Evolutionary conservation across 2,797 vertebrate genomes (phyloP).

Genomic region (Paguma larvata): DNA sequence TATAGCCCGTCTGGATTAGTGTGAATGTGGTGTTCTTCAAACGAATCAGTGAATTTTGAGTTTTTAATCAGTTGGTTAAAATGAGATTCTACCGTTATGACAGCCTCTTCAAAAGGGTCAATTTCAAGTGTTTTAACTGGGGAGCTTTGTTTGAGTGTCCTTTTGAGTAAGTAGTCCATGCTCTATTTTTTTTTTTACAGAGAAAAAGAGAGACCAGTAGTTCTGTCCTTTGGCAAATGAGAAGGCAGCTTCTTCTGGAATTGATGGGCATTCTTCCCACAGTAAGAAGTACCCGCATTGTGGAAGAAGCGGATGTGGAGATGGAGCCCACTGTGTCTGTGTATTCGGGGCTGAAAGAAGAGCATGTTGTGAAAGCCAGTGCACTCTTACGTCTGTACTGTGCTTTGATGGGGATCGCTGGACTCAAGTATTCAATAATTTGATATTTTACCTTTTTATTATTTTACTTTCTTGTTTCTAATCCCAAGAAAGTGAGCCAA

Average conservation of each 20-base stretch:
- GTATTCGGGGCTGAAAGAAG: conserved; percentile 96
- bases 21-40: conserved; percentile 13
- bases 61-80: conserved; percentile 5
- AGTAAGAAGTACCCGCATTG: conserved; percentile 93
- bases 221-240: conserved; percentile 99
- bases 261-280: conserved; percentile 97
- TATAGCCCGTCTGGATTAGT: not conserved
- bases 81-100: not conserved
- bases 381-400: conserved; percentile 97
- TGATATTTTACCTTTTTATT: conserved; percentile 63
- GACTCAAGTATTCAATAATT: conserved; percentile 93
- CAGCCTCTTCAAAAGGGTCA: not conserved
- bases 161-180: conserved; percentile 13
- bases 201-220: conserved; percentile 95
- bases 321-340: conserved; percentile 90
- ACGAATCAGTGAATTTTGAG: not conserved
- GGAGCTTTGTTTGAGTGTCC: conserved; percentile 38
- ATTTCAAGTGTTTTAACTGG: conserved; percentile 18
- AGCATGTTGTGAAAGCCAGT: conserved; percentile 98
- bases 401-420: conserved; percentile 98
- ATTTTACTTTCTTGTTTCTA: conserved; percentile 76
- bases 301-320: conserved; percentile 91
- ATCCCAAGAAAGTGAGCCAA: conserved; percentile 47
- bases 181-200: conserved; percentile 86
- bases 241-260: conserved; percentile 97